Evolutionary conservation across 2,113 vertebrate genomes (phyloP).

Genomic region (Monarcha castaneiventris): DNA sequence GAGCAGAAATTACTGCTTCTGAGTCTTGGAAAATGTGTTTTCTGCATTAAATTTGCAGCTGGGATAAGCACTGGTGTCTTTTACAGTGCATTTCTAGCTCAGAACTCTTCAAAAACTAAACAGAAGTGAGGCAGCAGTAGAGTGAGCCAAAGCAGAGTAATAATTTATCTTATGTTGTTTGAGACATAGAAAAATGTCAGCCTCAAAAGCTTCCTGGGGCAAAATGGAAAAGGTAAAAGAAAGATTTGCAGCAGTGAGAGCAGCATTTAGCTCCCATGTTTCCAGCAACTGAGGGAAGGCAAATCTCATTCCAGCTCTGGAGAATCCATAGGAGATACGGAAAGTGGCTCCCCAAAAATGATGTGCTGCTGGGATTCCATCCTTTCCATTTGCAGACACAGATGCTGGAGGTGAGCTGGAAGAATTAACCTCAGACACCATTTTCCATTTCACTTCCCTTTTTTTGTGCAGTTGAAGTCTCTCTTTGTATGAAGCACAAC

Average conservation of each 20-base stretch:
- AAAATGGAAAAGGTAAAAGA: constrained; percentile 5
- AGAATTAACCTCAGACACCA: not conserved
- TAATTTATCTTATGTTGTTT: constrained; percentile 26
- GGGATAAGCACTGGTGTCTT: not conserved
- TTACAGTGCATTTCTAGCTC: not conserved
- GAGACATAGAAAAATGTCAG: constrained; percentile 9
- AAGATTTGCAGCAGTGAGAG: not conserved
- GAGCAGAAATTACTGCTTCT: not conserved
- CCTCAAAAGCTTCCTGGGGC: constrained; percentile 21
- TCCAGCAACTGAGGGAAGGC: not conserved
- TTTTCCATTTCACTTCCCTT: not conserved
- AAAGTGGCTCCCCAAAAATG: not conserved
- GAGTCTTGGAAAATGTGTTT: not conserved
- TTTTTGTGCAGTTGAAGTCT: not conserved
- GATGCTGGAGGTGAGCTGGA: not conserved
- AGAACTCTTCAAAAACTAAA: not conserved
- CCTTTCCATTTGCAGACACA: not conserved
- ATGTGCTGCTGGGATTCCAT: not conserved
- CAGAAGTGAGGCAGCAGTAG: not conserved
- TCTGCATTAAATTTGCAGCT: not conserved
- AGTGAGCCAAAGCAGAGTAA: not conserved
- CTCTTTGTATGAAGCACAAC: not conserved
- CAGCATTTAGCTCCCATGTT: not conserved
- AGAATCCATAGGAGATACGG: not conserved
- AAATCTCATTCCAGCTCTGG: not conserved